Evolutionary conservation across 92 coral and sea anemone species (phyloP).

Genomic region (Porites lobata): DNA sequence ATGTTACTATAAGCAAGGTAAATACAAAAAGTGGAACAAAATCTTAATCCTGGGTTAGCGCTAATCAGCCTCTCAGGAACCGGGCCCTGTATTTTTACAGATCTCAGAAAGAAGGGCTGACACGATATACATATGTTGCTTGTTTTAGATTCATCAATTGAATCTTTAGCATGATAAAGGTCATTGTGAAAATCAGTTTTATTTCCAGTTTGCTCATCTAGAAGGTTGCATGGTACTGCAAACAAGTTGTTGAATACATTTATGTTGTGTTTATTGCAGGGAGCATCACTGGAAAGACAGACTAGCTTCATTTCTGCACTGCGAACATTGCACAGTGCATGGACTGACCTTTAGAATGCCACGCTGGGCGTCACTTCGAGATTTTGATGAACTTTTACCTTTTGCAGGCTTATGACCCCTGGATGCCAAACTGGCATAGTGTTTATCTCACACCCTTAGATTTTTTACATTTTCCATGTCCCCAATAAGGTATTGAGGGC

Average conservation of each 20-base stretch:
- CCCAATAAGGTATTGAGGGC: too few relatives aligned
- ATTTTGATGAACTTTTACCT: constrained; percentile 22
- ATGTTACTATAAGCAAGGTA: too few relatives aligned
- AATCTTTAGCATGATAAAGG: constrained; percentile 1
- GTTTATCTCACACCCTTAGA: too few relatives aligned
- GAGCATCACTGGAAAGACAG: constrained; percentile 24
- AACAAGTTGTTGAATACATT: constrained; percentile 22
- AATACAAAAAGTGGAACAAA: too few relatives aligned
- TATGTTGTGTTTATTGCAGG: constrained; percentile 26
- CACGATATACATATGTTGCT: too few relatives aligned
- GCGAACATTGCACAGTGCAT: constrained; percentile 25
- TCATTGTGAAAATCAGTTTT: constrained; percentile 36
- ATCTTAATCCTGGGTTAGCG: too few relatives aligned
- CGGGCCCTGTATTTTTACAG: too few relatives aligned
- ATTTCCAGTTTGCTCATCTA: constrained; percentile 4
- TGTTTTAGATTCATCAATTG: too few relatives aligned
- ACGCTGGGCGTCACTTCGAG: constrained; percentile 17
- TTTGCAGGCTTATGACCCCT: constrained; percentile 19
- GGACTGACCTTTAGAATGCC: constrained; percentile 7
- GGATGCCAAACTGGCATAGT: too few relatives aligned
- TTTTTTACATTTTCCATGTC: too few relatives aligned
- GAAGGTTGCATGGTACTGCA: constrained; percentile 57
- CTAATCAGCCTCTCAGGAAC: too few relatives aligned
- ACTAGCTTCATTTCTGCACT: constrained; percentile 12
- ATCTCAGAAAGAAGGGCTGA: too few relatives aligned